A percentile compares a stretch with the other conserved stretches of the same genome.
phyloP scores from a whole-genome alignment of 1,140 invertebrate genomes.

The Cephus cinctus region DNA sequence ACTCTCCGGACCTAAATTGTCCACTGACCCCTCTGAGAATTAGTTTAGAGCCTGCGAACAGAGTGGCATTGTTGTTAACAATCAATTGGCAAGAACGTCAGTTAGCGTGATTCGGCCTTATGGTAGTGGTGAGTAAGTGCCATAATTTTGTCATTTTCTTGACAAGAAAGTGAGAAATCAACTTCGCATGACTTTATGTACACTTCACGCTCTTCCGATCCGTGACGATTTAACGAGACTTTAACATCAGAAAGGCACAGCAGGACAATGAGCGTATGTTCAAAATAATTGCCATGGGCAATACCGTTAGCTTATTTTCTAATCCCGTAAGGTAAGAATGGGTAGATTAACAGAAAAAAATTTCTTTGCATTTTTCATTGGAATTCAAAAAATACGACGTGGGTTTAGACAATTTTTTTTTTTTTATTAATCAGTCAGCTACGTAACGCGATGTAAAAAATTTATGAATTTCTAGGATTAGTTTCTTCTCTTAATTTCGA shows the following conservation, averaged over 20 bases:
- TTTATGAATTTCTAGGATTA: background rate
- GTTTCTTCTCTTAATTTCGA: background rate
- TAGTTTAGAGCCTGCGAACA: constrained; percentile 65
- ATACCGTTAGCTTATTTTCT: background rate
- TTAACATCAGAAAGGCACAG: background rate
- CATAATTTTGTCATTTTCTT: background rate
- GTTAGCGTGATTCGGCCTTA: background rate
- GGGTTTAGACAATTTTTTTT: no score
- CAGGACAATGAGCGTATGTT: background rate
- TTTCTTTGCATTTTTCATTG: background rate
- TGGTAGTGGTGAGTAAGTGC: background rate
- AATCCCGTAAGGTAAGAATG: background rate
- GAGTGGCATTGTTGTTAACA: background rate
- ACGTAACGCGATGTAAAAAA: no score
- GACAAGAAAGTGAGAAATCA: background rate
- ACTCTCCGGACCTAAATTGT: constrained; percentile 71
- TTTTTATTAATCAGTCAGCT: no score
- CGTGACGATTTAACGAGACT: background rate
- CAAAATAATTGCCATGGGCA: no score
- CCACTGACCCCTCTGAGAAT: constrained; percentile 72
- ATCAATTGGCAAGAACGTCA: background rate
- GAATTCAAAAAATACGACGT: background rate
- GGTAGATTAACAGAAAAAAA: background rate
- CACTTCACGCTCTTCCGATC: background rate
- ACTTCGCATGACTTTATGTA: background rate